These are phyloP conservation scores for Melanophora roralis DNA, from an alignment of 2,888 invertebrate genomes.

Conservation along the genomic window DNA sequence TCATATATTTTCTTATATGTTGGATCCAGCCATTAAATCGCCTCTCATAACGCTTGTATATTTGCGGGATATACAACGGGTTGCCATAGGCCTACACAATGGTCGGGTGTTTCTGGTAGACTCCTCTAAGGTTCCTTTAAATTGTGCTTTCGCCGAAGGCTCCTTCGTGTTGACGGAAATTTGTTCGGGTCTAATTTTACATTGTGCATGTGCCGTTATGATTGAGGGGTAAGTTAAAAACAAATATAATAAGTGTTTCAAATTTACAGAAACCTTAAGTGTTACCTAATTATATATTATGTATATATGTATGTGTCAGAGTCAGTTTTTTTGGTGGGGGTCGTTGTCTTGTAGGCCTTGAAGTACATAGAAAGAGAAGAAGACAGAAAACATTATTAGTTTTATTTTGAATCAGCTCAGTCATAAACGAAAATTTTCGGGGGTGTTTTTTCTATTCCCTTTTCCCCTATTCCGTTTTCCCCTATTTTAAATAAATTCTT, in stretches of 20 bases:
- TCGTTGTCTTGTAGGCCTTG: too few relatives aligned
- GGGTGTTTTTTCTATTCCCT: too few relatives aligned
- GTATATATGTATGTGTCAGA: too few relatives aligned
- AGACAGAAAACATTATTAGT: too few relatives aligned
- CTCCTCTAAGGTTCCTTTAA: constrained; percentile 80
- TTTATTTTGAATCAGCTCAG: too few relatives aligned
- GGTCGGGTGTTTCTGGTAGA: constrained; percentile 87
- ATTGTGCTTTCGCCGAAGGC: constrained; percentile 83
- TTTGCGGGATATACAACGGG: constrained; percentile 82
- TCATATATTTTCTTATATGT: constrained; percentile 81
- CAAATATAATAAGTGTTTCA: too few relatives aligned
- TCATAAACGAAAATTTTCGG: too few relatives aligned
- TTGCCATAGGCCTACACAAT: constrained; percentile 89
- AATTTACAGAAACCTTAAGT: too few relatives aligned
- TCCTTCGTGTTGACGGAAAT: constrained; percentile 88
- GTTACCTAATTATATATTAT: too few relatives aligned
- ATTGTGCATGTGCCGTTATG: constrained; percentile 82
- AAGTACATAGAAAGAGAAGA: too few relatives aligned
- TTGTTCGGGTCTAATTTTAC: constrained; percentile 83
- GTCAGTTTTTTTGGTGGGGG: not conserved
- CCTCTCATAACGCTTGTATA: constrained; percentile 84
- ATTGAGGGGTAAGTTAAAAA: constrained; percentile 69
- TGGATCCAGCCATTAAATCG: constrained; percentile 83
- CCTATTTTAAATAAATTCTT: too few relatives aligned
- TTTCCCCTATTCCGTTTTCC: too few relatives aligned